A percentile compares a stretch with the other conserved stretches of the same genome.
Evolutionary conservation across 2,113 vertebrate species (phyloP).

Genomic region (Artemisiospiza belli): DNA sequence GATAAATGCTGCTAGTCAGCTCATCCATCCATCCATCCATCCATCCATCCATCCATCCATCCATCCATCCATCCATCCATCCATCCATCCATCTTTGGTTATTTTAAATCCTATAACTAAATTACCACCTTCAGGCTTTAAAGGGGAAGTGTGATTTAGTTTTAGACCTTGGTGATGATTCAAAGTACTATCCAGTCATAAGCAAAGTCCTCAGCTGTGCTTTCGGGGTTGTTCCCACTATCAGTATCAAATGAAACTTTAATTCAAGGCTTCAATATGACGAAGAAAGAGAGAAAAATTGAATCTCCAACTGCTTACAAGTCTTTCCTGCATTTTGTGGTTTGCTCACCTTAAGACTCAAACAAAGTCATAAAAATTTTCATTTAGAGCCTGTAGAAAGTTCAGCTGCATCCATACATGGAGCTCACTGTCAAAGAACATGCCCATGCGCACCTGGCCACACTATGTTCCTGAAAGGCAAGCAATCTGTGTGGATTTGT

Average conservation of each 20-base stretch:
- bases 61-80: neutral
- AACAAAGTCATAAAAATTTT: neutral
- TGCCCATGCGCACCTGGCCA: rapidly evolving
- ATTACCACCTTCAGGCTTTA: neutral
- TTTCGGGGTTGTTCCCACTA: neutral
- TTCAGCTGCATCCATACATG: neutral
- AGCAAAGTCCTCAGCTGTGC: neutral
- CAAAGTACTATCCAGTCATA: neutral
- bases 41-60: neutral
- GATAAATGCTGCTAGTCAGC: neutral
- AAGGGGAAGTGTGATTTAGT: neutral
- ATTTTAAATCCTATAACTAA: neutral
- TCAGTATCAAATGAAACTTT: neutral
- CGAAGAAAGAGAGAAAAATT: neutral
- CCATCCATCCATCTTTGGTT: neutral
- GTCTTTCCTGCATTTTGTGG: neutral
- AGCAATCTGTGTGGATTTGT: neutral
- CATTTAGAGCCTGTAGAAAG: neutral
- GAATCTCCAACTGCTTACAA: neutral
- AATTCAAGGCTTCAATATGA: neutral
- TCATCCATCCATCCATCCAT: neutral
- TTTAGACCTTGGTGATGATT: neutral
- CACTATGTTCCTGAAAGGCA: neutral
- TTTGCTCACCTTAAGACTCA: neutral
- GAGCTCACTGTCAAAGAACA: neutral